Base-by-base conservation (phyloP, 2,888 invertebrate genomes). In the Parapristionchus giblindavisi region DNA sequence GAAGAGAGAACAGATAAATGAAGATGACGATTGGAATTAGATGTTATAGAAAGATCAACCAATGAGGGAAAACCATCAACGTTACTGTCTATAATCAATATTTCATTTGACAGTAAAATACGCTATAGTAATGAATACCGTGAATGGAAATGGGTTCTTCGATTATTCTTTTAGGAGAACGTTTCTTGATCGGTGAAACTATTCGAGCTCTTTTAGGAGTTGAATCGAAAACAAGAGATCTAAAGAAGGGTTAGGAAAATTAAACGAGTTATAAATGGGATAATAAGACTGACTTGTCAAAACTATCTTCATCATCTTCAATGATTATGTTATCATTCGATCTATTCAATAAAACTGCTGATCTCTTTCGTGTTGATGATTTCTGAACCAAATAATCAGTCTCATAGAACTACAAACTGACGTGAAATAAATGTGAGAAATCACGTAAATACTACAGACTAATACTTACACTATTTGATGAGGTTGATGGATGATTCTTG, bases 91-190 rank as follows among this genome's bases (percentile, higher is more conserved):
- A 2, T 4, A 70, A 71, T 36, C 4, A 51, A 27, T 5, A 32
- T 17, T 38, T 11, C 24, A n/a, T 52, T n/a, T n/a, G n/a, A n/a
- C n/a, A n/a, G n/a, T n/a, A n/a, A n/a, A n/a, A n/a, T n/a, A n/a
- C n/a, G n/a, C n/a, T n/a, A n/a, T n/a, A n/a, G n/a, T n/a, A n/a
- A n/a, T n/a, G n/a, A n/a, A 29, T 11, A 71, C 70, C 70, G 34
- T 56, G 38, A 21, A 40, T 27, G 29, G 56, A 40, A 27, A n/a
- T 29, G 3, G n/a, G 29, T 4, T 68, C 34, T 17, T 8, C 21
- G 34, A 68, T 68, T 5, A 29, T n/a, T 40, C 56, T 71, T 56
- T 71, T 71, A 5, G 70, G 70, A 21, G 70, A 71, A 32, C 70
- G 54, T 8, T 40, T 54, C 27, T 56, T 71, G 4, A 38, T 2